These are phyloP conservation scores for Thysanoteuthis rhombus DNA, from an alignment of 2,888 invertebrate species.

Conservation along the genomic window DNA sequence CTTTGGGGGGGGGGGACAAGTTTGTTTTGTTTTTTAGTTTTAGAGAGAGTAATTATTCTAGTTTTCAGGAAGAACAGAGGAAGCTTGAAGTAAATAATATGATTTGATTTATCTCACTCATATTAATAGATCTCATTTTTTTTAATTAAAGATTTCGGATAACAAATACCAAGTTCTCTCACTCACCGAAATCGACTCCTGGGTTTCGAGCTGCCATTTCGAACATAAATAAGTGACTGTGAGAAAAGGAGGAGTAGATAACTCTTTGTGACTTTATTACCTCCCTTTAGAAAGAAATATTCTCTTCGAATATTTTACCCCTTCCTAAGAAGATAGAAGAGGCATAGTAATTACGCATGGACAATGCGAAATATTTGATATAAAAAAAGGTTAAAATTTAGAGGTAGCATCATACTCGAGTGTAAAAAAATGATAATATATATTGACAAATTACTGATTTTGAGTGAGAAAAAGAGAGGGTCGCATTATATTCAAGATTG, in stretches of 20 bases:
- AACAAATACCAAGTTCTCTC: background rate
- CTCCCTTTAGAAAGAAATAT: background rate
- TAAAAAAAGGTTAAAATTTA: no score
- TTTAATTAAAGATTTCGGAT: background rate
- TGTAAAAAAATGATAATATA: no score
- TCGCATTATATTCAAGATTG: no score
- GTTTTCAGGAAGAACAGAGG: background rate
- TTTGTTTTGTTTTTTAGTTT: background rate
- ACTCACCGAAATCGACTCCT: constrained; percentile 1
- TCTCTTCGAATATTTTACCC: background rate
- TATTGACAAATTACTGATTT: no score
- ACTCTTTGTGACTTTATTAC: background rate
- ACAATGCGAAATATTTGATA: no score
- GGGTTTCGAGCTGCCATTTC: background rate
- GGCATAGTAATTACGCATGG: no score
- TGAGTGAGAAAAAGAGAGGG: no score
- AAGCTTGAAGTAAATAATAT: background rate
- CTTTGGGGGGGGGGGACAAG: no score
- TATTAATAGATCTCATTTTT: background rate
- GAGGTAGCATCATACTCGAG: no score
- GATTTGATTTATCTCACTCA: background rate
- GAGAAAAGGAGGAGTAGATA: background rate
- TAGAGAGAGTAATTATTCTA: background rate
- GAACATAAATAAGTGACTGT: background rate
- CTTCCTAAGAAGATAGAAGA: no score